Base-by-base conservation (phyloP, 2,113 vertebrate genomes). In the Pelmatolapia mariae region DNA sequence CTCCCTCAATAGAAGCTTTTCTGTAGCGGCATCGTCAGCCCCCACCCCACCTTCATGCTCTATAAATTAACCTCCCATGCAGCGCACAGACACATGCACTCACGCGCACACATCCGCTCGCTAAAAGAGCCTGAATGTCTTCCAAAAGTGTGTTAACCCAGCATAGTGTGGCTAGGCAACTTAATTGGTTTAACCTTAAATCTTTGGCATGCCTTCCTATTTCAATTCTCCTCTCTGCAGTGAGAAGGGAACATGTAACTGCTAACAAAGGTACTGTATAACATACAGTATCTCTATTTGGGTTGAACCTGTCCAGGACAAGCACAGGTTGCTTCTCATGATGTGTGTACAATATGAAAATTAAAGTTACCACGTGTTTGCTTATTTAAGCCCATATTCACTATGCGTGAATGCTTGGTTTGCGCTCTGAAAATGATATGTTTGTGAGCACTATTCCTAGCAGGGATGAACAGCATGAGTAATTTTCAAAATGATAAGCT, bases 141-240 rank as follows among this genome's bases (percentile, higher is more conserved):
- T 84, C 90, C 52, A 85, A 83, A 87, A 50, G n/a, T 47, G 86
- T 89, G 89, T 91, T 89, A 89, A 90, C 45, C 80, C 66, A 29
- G 81, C 90, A 89, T 89, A 94, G 91, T 94, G 90, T 47, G 59
- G 73, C 85, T 43, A 18, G 86, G 86, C 87, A 89, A 87, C 90
- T 93, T 95, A 93, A 95, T 90, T 93, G 93, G 93, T 94, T 96
- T 95, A 95, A 91, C 90, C 91, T 91, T 88, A 92, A 94, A 90
- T 94, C 91, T 92, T 57, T 86, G 88, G 53, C 90, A 83, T 82
- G 92, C 87, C 81, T 89, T 85, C 87, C 91, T 45, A 76, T 92
- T 92, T 87, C 36, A 84, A 29, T 91, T 86, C 57, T 13, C 15
- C 54, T 84, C 85, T 79, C 40, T 73, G 79, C 79, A 90, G 79